phyloP scores from a whole-genome alignment of 2,113 vertebrate species.

The Eptatretus burgeri region DNA sequence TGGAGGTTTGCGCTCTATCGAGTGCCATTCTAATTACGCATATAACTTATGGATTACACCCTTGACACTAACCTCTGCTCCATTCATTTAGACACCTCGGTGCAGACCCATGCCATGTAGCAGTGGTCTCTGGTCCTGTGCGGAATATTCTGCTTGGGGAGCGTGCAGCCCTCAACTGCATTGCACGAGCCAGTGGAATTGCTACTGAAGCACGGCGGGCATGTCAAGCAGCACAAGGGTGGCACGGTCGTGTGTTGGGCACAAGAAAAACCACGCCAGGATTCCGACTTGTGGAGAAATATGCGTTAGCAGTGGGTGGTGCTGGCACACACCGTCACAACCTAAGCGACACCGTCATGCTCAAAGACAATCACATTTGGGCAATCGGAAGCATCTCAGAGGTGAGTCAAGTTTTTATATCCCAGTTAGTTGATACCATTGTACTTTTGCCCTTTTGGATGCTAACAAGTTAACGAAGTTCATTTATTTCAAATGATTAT shows the following conservation, averaged over 20 bases:
- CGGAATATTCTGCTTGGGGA: slow-evolving; percentile 32
- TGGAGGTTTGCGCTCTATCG: too few species aligned
- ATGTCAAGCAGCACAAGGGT: slow-evolving; percentile 12
- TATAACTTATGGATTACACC: too few species aligned
- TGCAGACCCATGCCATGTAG: slow-evolving; percentile 19
- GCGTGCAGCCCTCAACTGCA: slow-evolving; percentile 29
- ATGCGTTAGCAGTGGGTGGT: slow-evolving; percentile 31
- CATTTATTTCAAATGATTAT: too few species aligned
- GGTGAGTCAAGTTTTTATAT: slow-evolving; percentile 14
- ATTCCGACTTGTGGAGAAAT: slow-evolving; percentile 42
- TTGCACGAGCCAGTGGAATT: slow-evolving; percentile 33
- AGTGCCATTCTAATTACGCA: too few species aligned
- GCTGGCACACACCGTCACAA: slow-evolving; percentile 29
- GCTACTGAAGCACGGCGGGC: slow-evolving; percentile 22
- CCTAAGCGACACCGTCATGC: slow-evolving; percentile 34
- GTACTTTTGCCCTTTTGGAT: too few species aligned
- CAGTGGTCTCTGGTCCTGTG: slow-evolving; percentile 23
- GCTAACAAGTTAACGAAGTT: too few species aligned
- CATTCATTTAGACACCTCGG: not conserved
- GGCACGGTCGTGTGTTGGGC: slow-evolving; percentile 30
- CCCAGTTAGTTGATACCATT: too few species aligned
- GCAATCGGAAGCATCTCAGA: slow-evolving; percentile 26
- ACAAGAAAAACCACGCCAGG: slow-evolving; percentile 44
- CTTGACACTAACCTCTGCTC: too few species aligned
- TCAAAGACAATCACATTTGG: slow-evolving; percentile 45